A percentile compares a stretch with the other conserved stretches of the same genome.
phyloP scores from a whole-genome alignment of 2,113 vertebrate genomes.

The Amphiprion percula region DNA sequence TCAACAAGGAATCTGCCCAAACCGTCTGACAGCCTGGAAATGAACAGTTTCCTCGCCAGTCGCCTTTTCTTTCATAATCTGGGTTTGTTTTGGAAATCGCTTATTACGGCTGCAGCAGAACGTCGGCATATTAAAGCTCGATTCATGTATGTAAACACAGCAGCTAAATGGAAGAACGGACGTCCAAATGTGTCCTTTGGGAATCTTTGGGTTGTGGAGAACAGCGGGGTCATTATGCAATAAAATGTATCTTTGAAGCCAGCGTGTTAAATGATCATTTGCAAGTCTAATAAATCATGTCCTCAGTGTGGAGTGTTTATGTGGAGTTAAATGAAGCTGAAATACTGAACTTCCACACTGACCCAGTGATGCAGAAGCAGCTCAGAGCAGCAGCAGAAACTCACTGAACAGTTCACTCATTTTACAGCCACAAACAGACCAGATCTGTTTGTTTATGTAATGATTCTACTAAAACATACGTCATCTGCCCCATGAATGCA shows the following conservation, averaged over 20 bases:
- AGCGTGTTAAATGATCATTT: conserved; percentile 21
- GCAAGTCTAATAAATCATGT: conserved; percentile 29
- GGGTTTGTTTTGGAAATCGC: conserved; percentile 51
- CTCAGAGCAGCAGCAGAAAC: neutral
- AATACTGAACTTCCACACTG: neutral
- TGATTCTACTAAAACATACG: too few relatives aligned
- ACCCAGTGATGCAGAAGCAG: neutral
- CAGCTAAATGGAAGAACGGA: conserved; percentile 10
- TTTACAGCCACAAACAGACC: too few relatives aligned
- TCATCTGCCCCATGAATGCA: too few relatives aligned
- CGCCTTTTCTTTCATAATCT: conserved; percentile 34
- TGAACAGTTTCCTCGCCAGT: conserved; percentile 3
- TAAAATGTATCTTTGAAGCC: conserved; percentile 30
- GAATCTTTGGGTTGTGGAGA: conserved; percentile 1
- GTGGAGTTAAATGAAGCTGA: conserved; percentile 31
- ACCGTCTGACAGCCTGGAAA: conserved; percentile 24
- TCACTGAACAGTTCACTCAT: too few relatives aligned
- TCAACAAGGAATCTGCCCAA: conserved; percentile 34
- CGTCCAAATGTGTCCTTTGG: conserved; percentile 17
- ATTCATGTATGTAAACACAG: conserved; percentile 21
- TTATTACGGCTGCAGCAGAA: conserved; percentile 43
- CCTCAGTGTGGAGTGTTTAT: conserved; percentile 14
- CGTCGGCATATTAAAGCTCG: neutral
- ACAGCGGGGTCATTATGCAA: neutral
- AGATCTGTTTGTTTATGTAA: too few relatives aligned